Evolutionary conservation across 2,888 invertebrate species (phyloP).

Genomic region (Argyra leucocephala): DNA sequence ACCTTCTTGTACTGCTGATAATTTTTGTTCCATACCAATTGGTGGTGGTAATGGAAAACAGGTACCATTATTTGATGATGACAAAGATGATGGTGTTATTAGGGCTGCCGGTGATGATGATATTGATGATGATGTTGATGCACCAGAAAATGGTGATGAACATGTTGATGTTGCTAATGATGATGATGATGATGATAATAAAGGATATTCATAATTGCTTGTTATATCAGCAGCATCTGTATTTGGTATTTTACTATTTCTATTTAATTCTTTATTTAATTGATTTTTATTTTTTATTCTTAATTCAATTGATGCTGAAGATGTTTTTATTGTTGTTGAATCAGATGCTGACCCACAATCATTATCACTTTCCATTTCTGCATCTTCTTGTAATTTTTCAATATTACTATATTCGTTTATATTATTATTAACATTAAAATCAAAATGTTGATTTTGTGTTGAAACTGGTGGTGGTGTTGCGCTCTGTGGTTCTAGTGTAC

Average conservation of each 20-base stretch:
- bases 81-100: constrained; percentile 18
- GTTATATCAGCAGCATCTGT: not conserved
- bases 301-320: not conserved
- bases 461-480: constrained; percentile 25
- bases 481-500: constrained; percentile 34
- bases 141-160: constrained; percentile 15
- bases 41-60: constrained; percentile 21
- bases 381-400: constrained; percentile 15
- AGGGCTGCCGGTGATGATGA: constrained; percentile 14
- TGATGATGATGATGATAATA: constrained; percentile 21
- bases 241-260: not conserved
- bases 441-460: constrained; percentile 13
- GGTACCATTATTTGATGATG: constrained; percentile 17
- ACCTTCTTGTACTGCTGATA: constrained; percentile 21
- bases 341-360: constrained; percentile 15
- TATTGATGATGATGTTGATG: constrained; percentile 13
- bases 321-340: constrained; percentile 18
- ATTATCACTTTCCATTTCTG: constrained; percentile 28
- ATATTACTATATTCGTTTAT: constrained; percentile 1
- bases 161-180: constrained; percentile 11
- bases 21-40: constrained; percentile 8
- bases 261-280: not conserved
- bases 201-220: constrained; percentile 18
- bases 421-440: not conserved
- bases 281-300: constrained; percentile 14